These are phyloP conservation scores for Electrona antarctica DNA, from an alignment of 2,113 vertebrate genomes.

Conservation along the genomic window DNA sequence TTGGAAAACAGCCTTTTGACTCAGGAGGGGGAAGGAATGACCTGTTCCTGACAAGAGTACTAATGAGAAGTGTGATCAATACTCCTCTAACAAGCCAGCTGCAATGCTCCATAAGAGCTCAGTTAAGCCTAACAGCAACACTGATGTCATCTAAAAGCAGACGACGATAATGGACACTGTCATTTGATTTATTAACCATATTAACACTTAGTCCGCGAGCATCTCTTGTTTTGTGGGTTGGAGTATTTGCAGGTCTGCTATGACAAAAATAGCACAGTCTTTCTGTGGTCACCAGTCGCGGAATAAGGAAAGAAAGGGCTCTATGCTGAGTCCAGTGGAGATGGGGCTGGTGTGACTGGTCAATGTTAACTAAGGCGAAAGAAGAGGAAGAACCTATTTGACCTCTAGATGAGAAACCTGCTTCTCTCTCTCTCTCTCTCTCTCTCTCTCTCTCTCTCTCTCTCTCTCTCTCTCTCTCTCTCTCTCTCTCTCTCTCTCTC, in stretches of 20 bases:
- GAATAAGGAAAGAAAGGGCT: conserved; percentile 2
- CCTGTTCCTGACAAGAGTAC: conserved; percentile 11
- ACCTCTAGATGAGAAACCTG: neutral
- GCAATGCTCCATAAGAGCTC: conserved; percentile 21
- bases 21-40: conserved; percentile 41
- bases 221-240: too few species aligned
- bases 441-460: neutral
- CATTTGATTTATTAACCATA: conserved; percentile 19
- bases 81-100: conserved; percentile 34
- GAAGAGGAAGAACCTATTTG: neutral
- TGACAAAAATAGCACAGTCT: neutral
- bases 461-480: neutral
- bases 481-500: neutral
- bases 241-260: too few species aligned
- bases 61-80: conserved; percentile 62
- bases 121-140: conserved; percentile 19
- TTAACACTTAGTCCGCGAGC: too few species aligned
- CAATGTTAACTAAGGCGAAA: conserved; percentile 10
- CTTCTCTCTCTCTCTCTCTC: neutral
- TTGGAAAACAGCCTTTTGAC: conserved; percentile 39
- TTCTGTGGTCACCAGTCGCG: neutral
- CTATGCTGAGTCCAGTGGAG: conserved; percentile 1
- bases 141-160: conserved; percentile 21
- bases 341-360: neutral
- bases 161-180: conserved; percentile 15